Conservation (phyloP, 1,140 invertebrate genomes). For the Cydia fagiglandana region DNA sequence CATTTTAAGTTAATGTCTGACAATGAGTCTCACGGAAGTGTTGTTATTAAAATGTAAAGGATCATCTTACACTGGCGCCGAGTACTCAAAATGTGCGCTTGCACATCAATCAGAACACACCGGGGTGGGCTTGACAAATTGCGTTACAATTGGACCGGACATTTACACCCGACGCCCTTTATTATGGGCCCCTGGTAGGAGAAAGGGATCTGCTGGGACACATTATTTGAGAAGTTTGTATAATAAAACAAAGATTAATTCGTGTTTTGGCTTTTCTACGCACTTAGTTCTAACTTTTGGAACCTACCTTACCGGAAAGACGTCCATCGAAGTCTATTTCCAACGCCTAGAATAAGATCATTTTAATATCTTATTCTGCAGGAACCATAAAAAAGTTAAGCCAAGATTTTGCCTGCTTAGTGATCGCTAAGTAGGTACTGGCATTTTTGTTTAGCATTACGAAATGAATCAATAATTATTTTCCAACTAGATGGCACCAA, state of each 20-base stretch:
- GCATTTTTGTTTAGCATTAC: neutral
- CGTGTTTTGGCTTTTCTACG: neutral
- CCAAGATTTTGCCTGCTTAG: no score
- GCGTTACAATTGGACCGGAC: slow-evolving; percentile 60
- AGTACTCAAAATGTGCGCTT: neutral
- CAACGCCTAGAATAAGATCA: no score
- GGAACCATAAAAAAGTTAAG: no score
- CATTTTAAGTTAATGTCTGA: no score
- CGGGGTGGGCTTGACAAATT: slow-evolving; percentile 56
- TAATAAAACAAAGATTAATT: neutral
- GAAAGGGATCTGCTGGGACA: slow-evolving; percentile 1
- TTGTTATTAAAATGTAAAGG: neutral
- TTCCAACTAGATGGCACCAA: neutral
- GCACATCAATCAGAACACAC: neutral
- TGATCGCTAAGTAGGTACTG: no score
- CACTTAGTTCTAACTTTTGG: no score
- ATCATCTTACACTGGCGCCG: neutral
- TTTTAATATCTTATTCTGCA: no score
- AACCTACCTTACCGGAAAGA: no score
- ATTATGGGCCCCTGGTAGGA: slow-evolving; percentile 11
- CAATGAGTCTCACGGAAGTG: no score
- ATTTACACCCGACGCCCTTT: slow-evolving; percentile 38
- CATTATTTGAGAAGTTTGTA: slow-evolving; percentile 36
- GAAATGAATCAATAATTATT: no score
- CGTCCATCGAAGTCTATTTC: no score